Base-by-base conservation (phyloP, 92 coral and sea anemone species). In the Plumapathes pennacea region DNA sequence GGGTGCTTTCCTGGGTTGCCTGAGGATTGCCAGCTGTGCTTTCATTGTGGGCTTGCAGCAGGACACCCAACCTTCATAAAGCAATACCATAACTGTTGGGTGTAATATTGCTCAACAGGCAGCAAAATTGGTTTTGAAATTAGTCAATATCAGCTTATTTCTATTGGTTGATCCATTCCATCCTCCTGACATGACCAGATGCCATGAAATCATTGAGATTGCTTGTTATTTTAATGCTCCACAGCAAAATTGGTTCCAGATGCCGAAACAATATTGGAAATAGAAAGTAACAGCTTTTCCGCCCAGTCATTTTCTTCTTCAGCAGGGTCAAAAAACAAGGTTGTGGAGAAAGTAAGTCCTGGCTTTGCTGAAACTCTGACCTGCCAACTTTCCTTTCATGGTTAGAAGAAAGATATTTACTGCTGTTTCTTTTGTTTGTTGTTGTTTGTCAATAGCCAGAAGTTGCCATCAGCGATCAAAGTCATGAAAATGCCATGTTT, bases 221-320 rank as follows among this genome's bases (percentile, higher is more conserved):
- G 10, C 20, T 11, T 18, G 32, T 32, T 24, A 47, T 21, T 21
- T 20, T 4, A 13, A n/a, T 43, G 19, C 29, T 43, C 15, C 67
- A 85, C 74, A 67, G 89, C 56, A 27, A 64, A 85, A 21, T 33
- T 77, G 1, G 79, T 83, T 22, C 98, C 98, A 20, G 83, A 81
- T 55, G 77, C 80, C 41, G 96, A 85, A 13, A 80, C 88, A 10
- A 62, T 92, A 63, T 86, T 88, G 20, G 74, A 66, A 39, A 89
- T 92, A 28, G 98, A 92, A 67, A 92, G 98, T 69, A 74, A 57
- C 37, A 88, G 71, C 42, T 92, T 92, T 72, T 86, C 74, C 4
- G 96, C 85, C 10, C 89, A 92, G 73, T 65, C 84, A 10, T 92
- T 92, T 60, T 70, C 85, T 11, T 89, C 98, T 11, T 69, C 88